Evolutionary conservation across 2,888 invertebrate species (phyloP).

Genomic region (Cheilosia variabilis): DNA sequence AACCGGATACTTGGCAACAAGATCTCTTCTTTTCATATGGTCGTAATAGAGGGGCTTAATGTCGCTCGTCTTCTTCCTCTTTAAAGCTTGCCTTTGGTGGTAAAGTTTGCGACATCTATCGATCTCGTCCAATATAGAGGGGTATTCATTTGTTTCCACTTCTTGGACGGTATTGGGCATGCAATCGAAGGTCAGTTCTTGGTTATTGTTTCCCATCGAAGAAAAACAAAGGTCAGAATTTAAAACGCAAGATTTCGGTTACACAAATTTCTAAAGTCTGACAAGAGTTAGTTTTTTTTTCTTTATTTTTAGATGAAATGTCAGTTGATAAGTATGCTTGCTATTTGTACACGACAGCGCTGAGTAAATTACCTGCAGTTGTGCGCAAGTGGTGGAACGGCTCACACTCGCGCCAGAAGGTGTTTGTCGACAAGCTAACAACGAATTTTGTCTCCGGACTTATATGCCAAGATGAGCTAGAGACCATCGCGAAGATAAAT

Average conservation of each 20-base stretch:
- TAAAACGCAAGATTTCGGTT: slow-evolving; percentile 9
- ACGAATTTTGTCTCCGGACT: slow-evolving; percentile 88
- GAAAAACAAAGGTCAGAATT: slow-evolving; percentile 22
- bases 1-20: slow-evolving; percentile 73
- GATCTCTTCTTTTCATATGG: slow-evolving; percentile 73
- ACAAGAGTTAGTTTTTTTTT: slow-evolving; percentile 15
- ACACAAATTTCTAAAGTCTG: slow-evolving; percentile 11
- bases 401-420: slow-evolving; percentile 87
- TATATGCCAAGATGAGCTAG: slow-evolving; percentile 88
- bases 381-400: slow-evolving; percentile 91
- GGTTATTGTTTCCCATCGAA: slow-evolving; percentile 29
- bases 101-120: slow-evolving; percentile 78
- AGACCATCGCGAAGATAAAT: slow-evolving; percentile 84
- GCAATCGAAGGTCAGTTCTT: slow-evolving; percentile 76
- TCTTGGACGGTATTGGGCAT: slow-evolving; percentile 76
- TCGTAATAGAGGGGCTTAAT: slow-evolving; percentile 78
- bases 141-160: slow-evolving; percentile 12
- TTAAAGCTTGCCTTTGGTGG: slow-evolving; percentile 76
- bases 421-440: slow-evolving; percentile 88
- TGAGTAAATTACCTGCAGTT: slow-evolving; percentile 88
- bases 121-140: slow-evolving; percentile 80
- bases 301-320: slow-evolving; percentile 77
- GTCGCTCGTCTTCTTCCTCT: slow-evolving; percentile 71
- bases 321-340: slow-evolving; percentile 84
- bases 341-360: slow-evolving; percentile 87